Percentiles rank a stretch among this genome's conserved stretches.
These are phyloP conservation scores for Oceanodroma leucorhoa DNA, from an alignment of 2,797 vertebrate species.

Conservation along the genomic window DNA sequence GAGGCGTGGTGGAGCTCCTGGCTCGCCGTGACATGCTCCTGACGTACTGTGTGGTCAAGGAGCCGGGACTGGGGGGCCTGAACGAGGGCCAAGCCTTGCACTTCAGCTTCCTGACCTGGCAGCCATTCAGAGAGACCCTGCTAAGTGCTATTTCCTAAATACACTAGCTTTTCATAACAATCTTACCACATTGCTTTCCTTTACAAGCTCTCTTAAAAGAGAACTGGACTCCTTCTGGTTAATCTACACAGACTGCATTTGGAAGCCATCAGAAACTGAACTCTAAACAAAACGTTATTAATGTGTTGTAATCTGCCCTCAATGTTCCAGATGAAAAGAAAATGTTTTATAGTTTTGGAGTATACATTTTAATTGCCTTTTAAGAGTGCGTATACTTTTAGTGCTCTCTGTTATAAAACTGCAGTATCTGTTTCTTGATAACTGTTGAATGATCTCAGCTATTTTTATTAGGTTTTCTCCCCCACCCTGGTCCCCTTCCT, in stretches of 20 bases:
- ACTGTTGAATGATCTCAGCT: constrained; percentile 84
- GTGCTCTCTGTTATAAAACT: constrained; percentile 84
- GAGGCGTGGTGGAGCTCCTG: constrained; percentile 71
- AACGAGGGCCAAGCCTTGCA: constrained; percentile 86
- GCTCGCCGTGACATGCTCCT: constrained; percentile 80
- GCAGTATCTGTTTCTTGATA: constrained; percentile 89
- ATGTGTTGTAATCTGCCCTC: constrained; percentile 92
- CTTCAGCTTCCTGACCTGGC: constrained; percentile 91
- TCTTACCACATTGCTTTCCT: constrained; percentile 87
- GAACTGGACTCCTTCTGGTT: constrained; percentile 82
- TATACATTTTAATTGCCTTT: constrained; percentile 86
- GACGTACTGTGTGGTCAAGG: constrained; percentile 85
- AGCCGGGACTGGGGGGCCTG: constrained; percentile 80
- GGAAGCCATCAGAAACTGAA: constrained; percentile 92
- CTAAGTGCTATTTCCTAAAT: constrained; percentile 93
- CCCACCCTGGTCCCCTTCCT: constrained; percentile 61
- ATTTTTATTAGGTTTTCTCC: constrained; percentile 82
- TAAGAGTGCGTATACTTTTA: constrained; percentile 84
- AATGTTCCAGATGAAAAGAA: constrained; percentile 90
- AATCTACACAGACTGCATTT: constrained; percentile 89
- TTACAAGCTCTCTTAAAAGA: constrained; percentile 84
- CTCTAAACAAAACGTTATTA: constrained; percentile 95
- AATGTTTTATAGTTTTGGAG: constrained; percentile 89
- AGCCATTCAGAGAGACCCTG: constrained; percentile 88
- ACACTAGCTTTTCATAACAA: constrained; percentile 89